Percentiles rank a stretch among this genome's conserved stretches.
Evolutionary conservation across 1,140 invertebrate species (phyloP).

Genomic region (Drosophila kohkoa): DNA sequence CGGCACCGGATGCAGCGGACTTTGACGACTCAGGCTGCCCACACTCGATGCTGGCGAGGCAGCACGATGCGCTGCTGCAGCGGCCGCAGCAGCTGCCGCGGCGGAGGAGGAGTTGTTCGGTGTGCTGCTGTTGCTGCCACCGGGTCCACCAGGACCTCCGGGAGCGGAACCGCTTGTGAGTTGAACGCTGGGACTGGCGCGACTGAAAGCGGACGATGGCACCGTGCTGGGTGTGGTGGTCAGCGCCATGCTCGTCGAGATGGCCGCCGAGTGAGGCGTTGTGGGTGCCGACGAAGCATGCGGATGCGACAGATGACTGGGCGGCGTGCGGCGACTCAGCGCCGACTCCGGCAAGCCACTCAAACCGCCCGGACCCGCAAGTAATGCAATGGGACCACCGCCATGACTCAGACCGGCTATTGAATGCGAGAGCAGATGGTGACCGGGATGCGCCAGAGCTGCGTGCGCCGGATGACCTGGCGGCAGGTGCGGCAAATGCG

Average conservation of each 20-base stretch:
- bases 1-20: constrained; percentile 81
- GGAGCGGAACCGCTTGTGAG: constrained; percentile 57
- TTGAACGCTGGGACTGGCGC: constrained; percentile 84
- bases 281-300: constrained; percentile 66
- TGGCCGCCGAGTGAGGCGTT: constrained; percentile 70
- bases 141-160: constrained; percentile 54
- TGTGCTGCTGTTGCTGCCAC: constrained; percentile 52
- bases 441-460: constrained; percentile 74
- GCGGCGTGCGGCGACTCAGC: constrained; percentile 76
- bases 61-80: constrained; percentile 76
- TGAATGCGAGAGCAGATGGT: constrained; percentile 78
- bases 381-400: constrained; percentile 72
- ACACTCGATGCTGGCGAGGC: constrained; percentile 78
- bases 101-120: constrained; percentile 66
- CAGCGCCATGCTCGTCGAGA: constrained; percentile 62
- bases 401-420: constrained; percentile 76
- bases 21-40: constrained; percentile 80
- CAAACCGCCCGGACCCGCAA: constrained; percentile 75
- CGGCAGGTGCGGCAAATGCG: constrained; percentile 79
- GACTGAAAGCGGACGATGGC: constrained; percentile 84
- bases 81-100: constrained; percentile 65
- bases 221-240: constrained; percentile 74
- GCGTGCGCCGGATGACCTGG: constrained; percentile 81
- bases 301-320: constrained; percentile 72
- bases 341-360: constrained; percentile 76